Conservation (phyloP, 2,888 invertebrate species). For the Athalia circularis region DNA sequence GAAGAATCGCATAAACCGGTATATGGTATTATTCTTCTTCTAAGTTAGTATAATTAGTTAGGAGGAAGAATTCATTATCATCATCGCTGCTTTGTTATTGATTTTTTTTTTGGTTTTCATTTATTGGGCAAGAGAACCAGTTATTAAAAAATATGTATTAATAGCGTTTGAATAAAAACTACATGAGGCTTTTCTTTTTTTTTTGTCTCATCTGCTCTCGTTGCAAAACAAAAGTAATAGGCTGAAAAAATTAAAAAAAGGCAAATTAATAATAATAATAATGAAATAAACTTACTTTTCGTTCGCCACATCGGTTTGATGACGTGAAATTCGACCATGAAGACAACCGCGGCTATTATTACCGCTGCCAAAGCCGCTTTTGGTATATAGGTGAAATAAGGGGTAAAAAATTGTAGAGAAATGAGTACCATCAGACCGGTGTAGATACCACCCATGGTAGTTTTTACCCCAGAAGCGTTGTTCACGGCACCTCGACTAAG, state of each 20-base stretch:
- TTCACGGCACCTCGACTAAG: slow-evolving; percentile 82
- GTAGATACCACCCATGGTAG: slow-evolving; percentile 81
- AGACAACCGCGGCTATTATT: slow-evolving; percentile 83
- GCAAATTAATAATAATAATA: not conserved
- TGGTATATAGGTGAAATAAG: slow-evolving; percentile 80
- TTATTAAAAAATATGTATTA: no score
- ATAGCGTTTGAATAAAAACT: no score
- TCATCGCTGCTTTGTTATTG: not conserved
- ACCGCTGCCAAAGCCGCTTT: slow-evolving; percentile 82
- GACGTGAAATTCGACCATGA: slow-evolving; percentile 81
- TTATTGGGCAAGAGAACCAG: no score
- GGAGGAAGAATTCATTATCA: no score
- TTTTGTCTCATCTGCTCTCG: no score
- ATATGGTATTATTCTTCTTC: no score
- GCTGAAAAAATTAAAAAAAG: not conserved
- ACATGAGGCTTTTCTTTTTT: no score
- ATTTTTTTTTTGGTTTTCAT: no score
- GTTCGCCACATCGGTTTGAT: slow-evolving; percentile 81
- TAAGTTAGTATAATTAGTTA: no score
- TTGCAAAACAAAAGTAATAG: no score
- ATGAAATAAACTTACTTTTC: slow-evolving; percentile 76
- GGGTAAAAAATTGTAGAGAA: slow-evolving; percentile 80
- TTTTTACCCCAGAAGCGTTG: slow-evolving; percentile 82
- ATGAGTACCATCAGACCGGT: slow-evolving; percentile 77
- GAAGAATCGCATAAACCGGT: no score